These are phyloP conservation scores for Hypselothyrea guttata DNA, from an alignment of 2,888 invertebrate genomes.

Conservation along the genomic window DNA sequence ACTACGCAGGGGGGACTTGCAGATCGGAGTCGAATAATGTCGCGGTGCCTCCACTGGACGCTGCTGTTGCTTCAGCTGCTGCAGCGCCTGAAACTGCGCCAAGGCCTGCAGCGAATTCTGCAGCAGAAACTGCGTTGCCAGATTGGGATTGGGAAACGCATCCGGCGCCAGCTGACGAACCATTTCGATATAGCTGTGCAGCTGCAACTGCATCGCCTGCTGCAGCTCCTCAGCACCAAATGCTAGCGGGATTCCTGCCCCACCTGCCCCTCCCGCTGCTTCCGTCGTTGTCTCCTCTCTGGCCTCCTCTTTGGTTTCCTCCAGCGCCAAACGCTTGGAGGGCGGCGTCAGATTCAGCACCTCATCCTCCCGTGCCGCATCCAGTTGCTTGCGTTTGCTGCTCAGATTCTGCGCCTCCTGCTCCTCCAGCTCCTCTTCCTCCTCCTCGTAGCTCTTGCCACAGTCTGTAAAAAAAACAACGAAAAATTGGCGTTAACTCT, in stretches of 20 bases:
- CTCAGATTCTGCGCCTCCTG: constrained; percentile 69
- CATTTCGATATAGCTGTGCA: constrained; percentile 81
- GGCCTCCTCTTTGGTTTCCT: not conserved
- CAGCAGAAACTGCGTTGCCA: constrained; percentile 87
- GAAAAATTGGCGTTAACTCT: too few species aligned
- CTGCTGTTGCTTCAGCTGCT: constrained; percentile 85
- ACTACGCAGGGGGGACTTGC: constrained; percentile 81
- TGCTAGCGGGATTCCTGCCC: constrained; percentile 40
- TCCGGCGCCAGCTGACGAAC: constrained; percentile 80
- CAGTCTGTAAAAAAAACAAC: constrained; percentile 75
- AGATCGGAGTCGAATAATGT: constrained; percentile 80
- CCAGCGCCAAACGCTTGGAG: constrained; percentile 57
- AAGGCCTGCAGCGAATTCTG: constrained; percentile 90
- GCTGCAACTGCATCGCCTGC: constrained; percentile 81
- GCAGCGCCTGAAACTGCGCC: constrained; percentile 91
- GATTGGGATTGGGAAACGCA: constrained; percentile 70
- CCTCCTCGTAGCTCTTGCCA: constrained; percentile 69
- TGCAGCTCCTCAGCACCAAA: constrained; percentile 78
- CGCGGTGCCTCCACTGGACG: constrained; percentile 33
- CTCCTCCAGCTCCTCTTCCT: constrained; percentile 33
- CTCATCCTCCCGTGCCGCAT: constrained; percentile 61
- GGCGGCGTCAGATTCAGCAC: constrained; percentile 76
- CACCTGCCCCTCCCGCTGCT: too few species aligned
- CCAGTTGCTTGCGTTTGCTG: constrained; percentile 67
- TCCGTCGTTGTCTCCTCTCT: too few species aligned